Evolutionary conservation across 2,888 invertebrate genomes (phyloP).

Genomic region (Agrochola circellaris): DNA sequence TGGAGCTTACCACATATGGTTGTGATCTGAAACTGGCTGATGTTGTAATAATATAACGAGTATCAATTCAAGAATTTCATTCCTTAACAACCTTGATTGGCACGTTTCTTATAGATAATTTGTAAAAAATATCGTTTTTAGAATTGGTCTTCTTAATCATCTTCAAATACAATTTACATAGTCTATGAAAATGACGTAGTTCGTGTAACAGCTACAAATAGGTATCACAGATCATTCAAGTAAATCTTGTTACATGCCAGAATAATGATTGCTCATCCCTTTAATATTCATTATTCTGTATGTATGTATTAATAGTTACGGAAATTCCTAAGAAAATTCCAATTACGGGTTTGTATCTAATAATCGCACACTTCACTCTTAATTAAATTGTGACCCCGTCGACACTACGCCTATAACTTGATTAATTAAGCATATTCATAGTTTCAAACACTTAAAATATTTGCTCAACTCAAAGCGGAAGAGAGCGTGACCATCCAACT

Average conservation of each 20-base stretch:
- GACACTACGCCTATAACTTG: not conserved
- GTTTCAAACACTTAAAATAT: constrained; percentile 21
- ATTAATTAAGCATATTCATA: constrained; percentile 27
- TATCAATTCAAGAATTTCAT: constrained; percentile 52
- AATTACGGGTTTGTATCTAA: too few relatives aligned
- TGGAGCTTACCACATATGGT: constrained; percentile 8
- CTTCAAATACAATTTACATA: not conserved
- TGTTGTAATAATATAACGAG: constrained; percentile 61
- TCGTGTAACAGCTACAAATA: not conserved
- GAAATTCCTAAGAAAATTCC: too few relatives aligned
- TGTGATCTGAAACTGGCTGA: constrained; percentile 47
- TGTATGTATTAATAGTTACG: too few relatives aligned
- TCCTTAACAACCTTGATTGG: constrained; percentile 60
- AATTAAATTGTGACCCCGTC: not conserved
- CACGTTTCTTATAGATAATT: constrained; percentile 1
- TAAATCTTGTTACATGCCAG: too few relatives aligned
- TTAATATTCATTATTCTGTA: too few relatives aligned
- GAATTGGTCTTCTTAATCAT: constrained; percentile 37
- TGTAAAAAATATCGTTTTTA: not conserved
- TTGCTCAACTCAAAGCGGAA: constrained; percentile 46
- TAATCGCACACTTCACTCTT: not conserved
- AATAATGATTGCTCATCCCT: too few relatives aligned
- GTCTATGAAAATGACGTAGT: not conserved
- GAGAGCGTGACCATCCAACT: constrained; percentile 55
- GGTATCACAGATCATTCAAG: too few relatives aligned